Conservation (phyloP, 2,888 invertebrate genomes). For the Pyrocoelia pectoralis region DNA sequence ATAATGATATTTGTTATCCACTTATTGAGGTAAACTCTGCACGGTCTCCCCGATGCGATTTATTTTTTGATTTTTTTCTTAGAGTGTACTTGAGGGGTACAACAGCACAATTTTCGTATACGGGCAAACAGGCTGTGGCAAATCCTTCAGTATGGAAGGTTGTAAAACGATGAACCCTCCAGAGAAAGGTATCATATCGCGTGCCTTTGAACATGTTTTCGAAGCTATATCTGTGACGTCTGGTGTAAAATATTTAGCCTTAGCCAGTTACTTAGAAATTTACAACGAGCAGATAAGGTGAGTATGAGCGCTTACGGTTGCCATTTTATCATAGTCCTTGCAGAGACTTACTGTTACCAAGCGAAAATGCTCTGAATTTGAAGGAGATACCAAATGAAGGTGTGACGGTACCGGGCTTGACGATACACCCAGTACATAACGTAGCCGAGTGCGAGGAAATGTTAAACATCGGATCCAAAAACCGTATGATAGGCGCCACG, state of each 20-base stretch:
- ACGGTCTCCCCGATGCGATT: too few species aligned
- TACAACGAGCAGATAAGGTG: constrained; percentile 80
- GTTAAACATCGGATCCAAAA: constrained; percentile 79
- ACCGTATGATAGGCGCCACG: constrained; percentile 84
- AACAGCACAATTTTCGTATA: constrained; percentile 94
- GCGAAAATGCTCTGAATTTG: constrained; percentile 53
- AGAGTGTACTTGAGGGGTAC: constrained; percentile 88
- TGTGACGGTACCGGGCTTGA: constrained; percentile 66
- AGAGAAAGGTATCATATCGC: constrained; percentile 73
- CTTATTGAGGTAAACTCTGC: constrained; percentile 77
- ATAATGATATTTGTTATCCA: constrained; percentile 86
- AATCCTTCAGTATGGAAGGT: constrained; percentile 91
- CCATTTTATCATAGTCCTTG: neutral
- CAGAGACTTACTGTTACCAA: constrained; percentile 54
- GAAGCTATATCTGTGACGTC: constrained; percentile 81
- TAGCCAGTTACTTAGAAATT: constrained; percentile 84
- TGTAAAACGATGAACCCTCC: constrained; percentile 50
- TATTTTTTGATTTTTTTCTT: constrained; percentile 33
- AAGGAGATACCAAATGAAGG: constrained; percentile 65
- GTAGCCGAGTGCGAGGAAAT: constrained; percentile 79
- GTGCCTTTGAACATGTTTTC: constrained; percentile 89
- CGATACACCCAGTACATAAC: constrained; percentile 79
- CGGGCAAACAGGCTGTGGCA: constrained; percentile 92
- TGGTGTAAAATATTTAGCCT: constrained; percentile 75
- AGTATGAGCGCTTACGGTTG: neutral